A percentile compares a stretch with the other conserved stretches of the same genome.
Conservation (phyloP, 1,140 invertebrate species). For the Brachionus angularis region DNA sequence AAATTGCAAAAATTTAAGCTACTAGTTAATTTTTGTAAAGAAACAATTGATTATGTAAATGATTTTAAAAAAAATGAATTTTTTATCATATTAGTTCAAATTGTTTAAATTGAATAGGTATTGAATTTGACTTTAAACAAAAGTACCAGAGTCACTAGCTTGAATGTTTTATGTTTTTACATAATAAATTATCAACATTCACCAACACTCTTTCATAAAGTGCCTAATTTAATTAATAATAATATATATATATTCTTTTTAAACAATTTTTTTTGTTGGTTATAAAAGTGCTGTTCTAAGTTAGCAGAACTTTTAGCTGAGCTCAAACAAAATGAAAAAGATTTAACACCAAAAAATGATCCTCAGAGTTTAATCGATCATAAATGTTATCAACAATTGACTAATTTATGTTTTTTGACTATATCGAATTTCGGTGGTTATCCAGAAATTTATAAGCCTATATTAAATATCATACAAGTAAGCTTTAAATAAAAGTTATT, state of each 20-base stretch:
- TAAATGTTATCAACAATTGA: background rate
- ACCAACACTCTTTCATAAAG: background rate
- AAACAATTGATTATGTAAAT: background rate
- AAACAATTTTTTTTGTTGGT: too few species aligned
- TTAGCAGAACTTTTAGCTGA: background rate
- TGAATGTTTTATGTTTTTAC: constrained; percentile 3
- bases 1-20: background rate
- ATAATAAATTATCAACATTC: constrained; percentile 1
- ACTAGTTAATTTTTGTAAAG: background rate
- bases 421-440: background rate
- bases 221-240: background rate
- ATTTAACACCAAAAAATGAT: background rate
- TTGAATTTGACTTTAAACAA: background rate
- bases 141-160: background rate
- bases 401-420: background rate
- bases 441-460: background rate
- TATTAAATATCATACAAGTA: background rate
- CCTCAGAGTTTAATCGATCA: background rate
- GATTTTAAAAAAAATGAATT: background rate
- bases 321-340: background rate
- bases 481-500: too few species aligned
- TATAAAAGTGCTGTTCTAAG: background rate
- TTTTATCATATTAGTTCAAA: background rate
- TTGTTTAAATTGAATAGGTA: background rate
- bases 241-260: background rate